Percentiles rank a stretch among this genome's conserved stretches.
phyloP scores from a whole-genome alignment of 2,888 invertebrate genomes.

The Trissolcus japonicus region DNA sequence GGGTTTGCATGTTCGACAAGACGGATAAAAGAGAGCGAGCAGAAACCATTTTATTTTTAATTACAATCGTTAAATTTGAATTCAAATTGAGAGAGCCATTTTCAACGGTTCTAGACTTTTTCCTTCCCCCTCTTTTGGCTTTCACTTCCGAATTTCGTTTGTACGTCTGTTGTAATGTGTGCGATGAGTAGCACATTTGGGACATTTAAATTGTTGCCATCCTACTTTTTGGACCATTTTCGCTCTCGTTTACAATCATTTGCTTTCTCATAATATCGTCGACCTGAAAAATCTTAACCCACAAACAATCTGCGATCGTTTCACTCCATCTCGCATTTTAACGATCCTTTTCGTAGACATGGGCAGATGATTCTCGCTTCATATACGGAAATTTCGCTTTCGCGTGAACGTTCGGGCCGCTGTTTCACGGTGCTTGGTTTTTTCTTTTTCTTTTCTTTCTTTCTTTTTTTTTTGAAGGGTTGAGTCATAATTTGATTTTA shows the following conservation, averaged over 20 bases:
- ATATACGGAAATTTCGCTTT: no score
- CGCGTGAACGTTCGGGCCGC: no score
- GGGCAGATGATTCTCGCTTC: background rate
- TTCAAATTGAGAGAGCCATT: no score
- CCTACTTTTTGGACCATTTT: constrained; percentile 46
- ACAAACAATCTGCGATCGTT: constrained; percentile 30
- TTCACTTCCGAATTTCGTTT: constrained; percentile 44
- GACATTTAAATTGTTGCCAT: constrained; percentile 34
- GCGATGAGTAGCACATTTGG: constrained; percentile 37
- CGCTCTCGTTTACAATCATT: constrained; percentile 21
- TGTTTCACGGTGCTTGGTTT: background rate
- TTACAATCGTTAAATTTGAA: no score
- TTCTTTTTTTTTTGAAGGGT: no score
- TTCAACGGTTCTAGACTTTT: no score
- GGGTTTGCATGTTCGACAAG: background rate
- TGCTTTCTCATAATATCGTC: constrained; percentile 38
- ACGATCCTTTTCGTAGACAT: constrained; percentile 3
- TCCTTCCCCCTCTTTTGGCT: background rate
- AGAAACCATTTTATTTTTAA: no score
- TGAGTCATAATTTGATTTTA: no score
- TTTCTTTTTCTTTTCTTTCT: no score
- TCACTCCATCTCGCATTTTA: constrained; percentile 33
- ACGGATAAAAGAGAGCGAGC: no score
- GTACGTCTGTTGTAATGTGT: constrained; percentile 15
- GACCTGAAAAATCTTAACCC: constrained; percentile 45